phyloP scores from a whole-genome alignment of 2,797 vertebrate genomes.

The Sphaeramia orbicularis region DNA sequence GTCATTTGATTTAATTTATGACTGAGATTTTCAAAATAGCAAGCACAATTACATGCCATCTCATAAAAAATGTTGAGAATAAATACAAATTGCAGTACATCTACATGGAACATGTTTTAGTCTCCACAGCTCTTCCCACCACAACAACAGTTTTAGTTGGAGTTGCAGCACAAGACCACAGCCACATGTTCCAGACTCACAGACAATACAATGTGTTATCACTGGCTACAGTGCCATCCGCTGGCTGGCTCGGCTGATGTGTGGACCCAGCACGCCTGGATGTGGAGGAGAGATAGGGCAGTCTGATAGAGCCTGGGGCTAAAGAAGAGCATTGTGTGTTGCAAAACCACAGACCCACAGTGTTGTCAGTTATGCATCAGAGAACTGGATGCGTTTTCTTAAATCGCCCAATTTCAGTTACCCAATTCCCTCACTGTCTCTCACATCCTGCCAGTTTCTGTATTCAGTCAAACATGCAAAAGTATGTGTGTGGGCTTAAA shows the following conservation, averaged over 20 bases:
- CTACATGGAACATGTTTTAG: constrained; percentile 21
- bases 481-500: constrained; percentile 46
- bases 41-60: background rate
- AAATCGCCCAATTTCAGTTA: constrained; percentile 58
- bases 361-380: constrained; percentile 81
- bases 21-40: background rate
- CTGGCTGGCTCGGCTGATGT: constrained; percentile 66
- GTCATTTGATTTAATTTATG: no score
- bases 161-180: constrained; percentile 48
- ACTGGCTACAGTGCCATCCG: constrained; percentile 68
- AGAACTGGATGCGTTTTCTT: constrained; percentile 64
- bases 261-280: constrained; percentile 64
- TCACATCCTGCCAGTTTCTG: constrained; percentile 60
- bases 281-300: constrained; percentile 70
- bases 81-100: constrained; percentile 4
- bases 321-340: constrained; percentile 59
- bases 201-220: constrained; percentile 73
- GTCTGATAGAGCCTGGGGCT: constrained; percentile 67
- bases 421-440: constrained; percentile 59
- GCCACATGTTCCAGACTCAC: constrained; percentile 60
- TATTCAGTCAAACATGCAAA: constrained; percentile 58
- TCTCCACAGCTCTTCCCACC: constrained; percentile 17
- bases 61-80: background rate
- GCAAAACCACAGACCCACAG: constrained; percentile 55
- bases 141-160: constrained; percentile 42